Base-by-base conservation (phyloP, 2,888 invertebrate genomes). In the Dicyrtomina minuta region DNA sequence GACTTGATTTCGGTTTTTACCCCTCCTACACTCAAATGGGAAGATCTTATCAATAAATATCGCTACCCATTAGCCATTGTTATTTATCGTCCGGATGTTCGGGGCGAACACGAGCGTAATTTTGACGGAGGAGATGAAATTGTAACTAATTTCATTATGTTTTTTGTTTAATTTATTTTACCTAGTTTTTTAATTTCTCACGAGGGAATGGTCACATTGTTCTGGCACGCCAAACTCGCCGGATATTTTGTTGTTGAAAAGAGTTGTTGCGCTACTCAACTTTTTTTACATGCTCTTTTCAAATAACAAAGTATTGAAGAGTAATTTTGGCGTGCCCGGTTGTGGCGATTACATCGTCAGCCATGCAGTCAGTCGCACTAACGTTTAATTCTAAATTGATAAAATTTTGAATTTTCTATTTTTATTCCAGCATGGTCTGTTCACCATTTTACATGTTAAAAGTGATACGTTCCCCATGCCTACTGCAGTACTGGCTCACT, bases 401-500 rank as follows among this genome's bases (percentile, higher is more conserved):
- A n/a, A n/a, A n/a, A n/a, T n/a, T n/a, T n/a, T n/a, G n/a, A n/a
- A n/a, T n/a, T n/a, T n/a, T n/a, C n/a, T 6, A 46, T 46, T 46
- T 46, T 46, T 76, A 72, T 83, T 83, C 67, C 84, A 92, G 92
- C 90, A 92, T 79, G 89, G 91, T 72, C 83, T 92, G 78, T 88
- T 93, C 77, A 91, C 88, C 79, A 89, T 93, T 62, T 87, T 93
- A 15, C 93, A 93, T 82, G 89, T 93, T 74, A 87, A 89, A 80
- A 93, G 93, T 83, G 87, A 88, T 51, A 88, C 90, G 72, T 92
- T 92, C 82, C 87, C 89, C 44, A 83, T 91, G 78, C 89, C 90
- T 61, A 92, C 92, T 78, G 90, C 90, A 79, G 87, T 92, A 79
- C 86, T 93, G 77, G 90, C 91, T 58, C 92, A 93, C 83, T 92